Conservation (phyloP, 2,113 vertebrate genomes). For the Stegostoma tigrinum region DNA sequence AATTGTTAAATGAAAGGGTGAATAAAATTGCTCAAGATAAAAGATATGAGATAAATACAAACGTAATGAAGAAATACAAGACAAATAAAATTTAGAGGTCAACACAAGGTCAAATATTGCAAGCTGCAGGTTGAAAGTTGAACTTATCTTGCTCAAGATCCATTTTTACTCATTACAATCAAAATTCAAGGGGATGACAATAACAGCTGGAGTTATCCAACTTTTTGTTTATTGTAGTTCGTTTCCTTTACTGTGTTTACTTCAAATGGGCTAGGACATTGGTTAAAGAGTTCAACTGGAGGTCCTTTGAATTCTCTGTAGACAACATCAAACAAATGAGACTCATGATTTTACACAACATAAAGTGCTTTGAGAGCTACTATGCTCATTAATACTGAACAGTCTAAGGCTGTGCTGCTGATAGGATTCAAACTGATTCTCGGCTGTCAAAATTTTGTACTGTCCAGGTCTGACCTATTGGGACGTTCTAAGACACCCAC, state of each 20-base stretch:
- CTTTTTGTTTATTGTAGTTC: constrained; percentile 3
- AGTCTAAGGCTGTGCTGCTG: background rate
- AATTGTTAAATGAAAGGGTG: background rate
- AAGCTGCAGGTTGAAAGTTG: background rate
- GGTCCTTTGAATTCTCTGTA: constrained; percentile 23
- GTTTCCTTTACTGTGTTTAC: constrained; percentile 22
- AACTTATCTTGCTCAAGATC: constrained; percentile 14
- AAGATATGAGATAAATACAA: background rate
- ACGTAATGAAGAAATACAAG: background rate
- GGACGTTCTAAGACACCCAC: background rate
- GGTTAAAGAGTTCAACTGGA: background rate
- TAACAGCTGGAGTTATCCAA: background rate
- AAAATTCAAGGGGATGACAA: background rate
- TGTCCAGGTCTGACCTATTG: background rate
- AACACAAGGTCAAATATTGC: background rate
- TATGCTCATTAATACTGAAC: background rate
- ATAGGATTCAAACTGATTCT: background rate
- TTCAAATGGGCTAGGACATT: constrained; percentile 5
- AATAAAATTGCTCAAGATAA: background rate
- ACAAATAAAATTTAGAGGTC: background rate
- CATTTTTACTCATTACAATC: constrained; percentile 4
- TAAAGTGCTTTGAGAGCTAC: background rate
- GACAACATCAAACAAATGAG: constrained; percentile 17
- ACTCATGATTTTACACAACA: background rate
- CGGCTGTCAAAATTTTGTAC: background rate